These are phyloP conservation scores for Dreissena rostriformis DNA, from an alignment of 1,140 invertebrate genomes.

Conservation along the genomic window DNA sequence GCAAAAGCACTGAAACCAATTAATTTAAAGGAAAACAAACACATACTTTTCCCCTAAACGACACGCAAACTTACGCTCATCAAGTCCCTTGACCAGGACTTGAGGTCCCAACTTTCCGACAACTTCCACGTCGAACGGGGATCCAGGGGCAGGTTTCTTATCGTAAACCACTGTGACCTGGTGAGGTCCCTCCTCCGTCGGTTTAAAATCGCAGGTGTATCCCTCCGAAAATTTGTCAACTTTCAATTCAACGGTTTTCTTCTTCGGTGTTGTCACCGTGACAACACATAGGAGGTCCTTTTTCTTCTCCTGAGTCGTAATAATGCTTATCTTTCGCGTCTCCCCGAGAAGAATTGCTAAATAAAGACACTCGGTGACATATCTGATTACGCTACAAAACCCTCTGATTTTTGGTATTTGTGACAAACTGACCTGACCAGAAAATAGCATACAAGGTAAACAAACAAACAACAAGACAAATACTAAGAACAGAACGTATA, in stretches of 20 bases:
- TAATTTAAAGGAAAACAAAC: neutral
- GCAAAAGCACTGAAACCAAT: too few species aligned
- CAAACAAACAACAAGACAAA: too few species aligned
- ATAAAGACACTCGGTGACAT: constrained; percentile 10
- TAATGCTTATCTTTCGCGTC: constrained; percentile 91
- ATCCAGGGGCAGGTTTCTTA: constrained; percentile 90
- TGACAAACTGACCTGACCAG: too few species aligned
- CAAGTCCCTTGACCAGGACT: constrained; percentile 88
- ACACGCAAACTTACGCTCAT: constrained; percentile 52
- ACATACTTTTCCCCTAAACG: neutral
- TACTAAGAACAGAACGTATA: too few species aligned
- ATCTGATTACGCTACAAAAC: too few species aligned
- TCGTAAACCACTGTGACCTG: constrained; percentile 87
- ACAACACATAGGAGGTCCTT: constrained; percentile 86
- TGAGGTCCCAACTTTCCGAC: constrained; percentile 68
- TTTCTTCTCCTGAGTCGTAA: constrained; percentile 86
- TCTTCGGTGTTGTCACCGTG: constrained; percentile 77
- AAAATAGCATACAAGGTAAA: too few species aligned
- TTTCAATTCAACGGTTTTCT: constrained; percentile 84
- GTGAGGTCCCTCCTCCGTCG: constrained; percentile 90
- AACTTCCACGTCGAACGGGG: constrained; percentile 87
- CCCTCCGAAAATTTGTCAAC: constrained; percentile 86
- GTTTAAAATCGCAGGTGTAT: constrained; percentile 91
- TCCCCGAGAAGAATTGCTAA: constrained; percentile 74
- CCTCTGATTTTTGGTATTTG: too few species aligned